Base-by-base conservation (phyloP, 2,113 vertebrate genomes). In the Cyanoliseus patagonus region DNA sequence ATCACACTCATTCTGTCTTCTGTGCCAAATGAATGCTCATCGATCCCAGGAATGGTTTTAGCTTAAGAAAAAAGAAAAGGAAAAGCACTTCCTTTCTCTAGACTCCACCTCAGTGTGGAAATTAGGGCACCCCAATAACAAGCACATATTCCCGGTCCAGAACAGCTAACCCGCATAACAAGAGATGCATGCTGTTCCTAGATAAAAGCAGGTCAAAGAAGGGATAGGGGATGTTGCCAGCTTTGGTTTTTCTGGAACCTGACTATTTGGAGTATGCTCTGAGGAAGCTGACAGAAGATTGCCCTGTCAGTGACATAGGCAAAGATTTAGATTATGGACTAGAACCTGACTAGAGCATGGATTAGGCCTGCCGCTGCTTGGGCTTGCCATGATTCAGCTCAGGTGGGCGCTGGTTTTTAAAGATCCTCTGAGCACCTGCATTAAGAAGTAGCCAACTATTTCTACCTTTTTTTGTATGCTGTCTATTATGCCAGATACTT, bases 11-110 rank as follows among this genome's bases (percentile, higher is more conserved):
- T 75, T 91, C 66, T 82, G 30, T 81, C 51, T 53, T 72, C 68
- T 63, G 42, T 88, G 86, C 46, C 46, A 94, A 96, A 91, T 81
- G 64, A 88, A 69, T 51, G 31, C 33, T 75, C 80, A 95, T 92
- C 0, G 23, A 95, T 83, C 68, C 33, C 10, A 55, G 37, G 30
- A 92, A 90, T 42, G 19, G 62, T 27, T 90, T 80, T 46, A 73
- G 16, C 10, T 53, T 61, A 72, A 73, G 44, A 1, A 24, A 4
- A 20, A 33, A 69, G 41, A 70, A 37, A 20, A 1, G 3, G 10
- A 70, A 70, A 87, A 28, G 9, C 35, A 23, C 6, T 79, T 91
- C 11, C n/a, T 80, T 74, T 86, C 19, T 6, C 3, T 80, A 44
- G 67, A 41, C 31, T 62, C 72, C 30, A 77, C 24, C 17, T 63